These are phyloP conservation scores for Torymus tubicola DNA, from an alignment of 2,888 invertebrate species.

Conservation along the genomic window DNA sequence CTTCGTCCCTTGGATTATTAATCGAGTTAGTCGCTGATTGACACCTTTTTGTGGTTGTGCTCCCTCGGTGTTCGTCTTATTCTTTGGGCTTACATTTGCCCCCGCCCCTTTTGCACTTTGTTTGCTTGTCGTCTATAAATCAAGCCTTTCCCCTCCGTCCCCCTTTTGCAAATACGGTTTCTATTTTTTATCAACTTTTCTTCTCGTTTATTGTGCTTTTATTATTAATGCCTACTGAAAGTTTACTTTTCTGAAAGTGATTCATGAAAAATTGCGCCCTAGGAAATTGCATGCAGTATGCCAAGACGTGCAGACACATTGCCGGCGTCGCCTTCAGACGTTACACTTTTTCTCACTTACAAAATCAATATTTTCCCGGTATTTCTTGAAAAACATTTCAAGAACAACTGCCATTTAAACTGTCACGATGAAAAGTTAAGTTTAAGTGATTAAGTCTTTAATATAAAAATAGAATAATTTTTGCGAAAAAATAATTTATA, in stretches of 20 bases:
- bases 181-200: no score
- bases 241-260: no score
- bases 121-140: background rate
- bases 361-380: slow-evolving; percentile 34
- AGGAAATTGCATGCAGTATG: no score
- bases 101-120: background rate
- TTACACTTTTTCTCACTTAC: slow-evolving; percentile 24
- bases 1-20: slow-evolving; percentile 27
- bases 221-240: no score
- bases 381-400: background rate
- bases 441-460: background rate
- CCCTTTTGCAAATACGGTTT: background rate
- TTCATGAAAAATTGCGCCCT: no score
- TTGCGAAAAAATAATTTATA: no score
- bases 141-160: background rate
- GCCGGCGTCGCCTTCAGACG: background rate
- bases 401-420: slow-evolving; percentile 18
- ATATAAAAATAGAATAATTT: no score
- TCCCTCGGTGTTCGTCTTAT: background rate
- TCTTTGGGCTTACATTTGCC: background rate
- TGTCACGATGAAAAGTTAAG: slow-evolving; percentile 11
- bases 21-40: slow-evolving; percentile 21
- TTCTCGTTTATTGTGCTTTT: no score
- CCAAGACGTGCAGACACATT: no score
- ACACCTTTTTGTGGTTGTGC: slow-evolving; percentile 19